Conservation (phyloP, 1,140 invertebrate species). For the Pseudomyrmex concolor region DNA sequence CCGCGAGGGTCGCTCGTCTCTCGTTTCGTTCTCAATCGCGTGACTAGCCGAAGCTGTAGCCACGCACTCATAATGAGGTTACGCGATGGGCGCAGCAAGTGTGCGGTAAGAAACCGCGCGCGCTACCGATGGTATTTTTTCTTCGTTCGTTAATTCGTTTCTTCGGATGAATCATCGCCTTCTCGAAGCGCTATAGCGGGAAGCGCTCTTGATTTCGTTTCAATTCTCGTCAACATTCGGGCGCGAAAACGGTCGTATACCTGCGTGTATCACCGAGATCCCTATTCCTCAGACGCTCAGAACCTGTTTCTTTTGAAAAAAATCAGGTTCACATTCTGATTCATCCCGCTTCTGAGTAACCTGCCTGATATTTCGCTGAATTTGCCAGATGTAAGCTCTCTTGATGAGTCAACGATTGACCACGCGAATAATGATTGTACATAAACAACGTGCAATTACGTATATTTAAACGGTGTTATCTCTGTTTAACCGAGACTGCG, state of each 20-base stretch:
- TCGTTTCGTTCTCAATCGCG: constrained; percentile 50
- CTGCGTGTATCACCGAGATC: too few relatives aligned
- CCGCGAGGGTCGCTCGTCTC: constrained; percentile 39
- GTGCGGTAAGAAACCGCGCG: constrained; percentile 60
- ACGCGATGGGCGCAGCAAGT: constrained; percentile 68
- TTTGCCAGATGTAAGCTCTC: constrained; percentile 70
- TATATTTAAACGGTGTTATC: background rate
- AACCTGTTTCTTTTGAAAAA: constrained; percentile 76
- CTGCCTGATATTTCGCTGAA: constrained; percentile 78
- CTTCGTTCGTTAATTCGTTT: constrained; percentile 66
- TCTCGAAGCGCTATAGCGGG: constrained; percentile 31
- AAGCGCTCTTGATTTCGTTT: constrained; percentile 34
- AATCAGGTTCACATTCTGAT: constrained; percentile 73
- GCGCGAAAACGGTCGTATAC: constrained; percentile 14
- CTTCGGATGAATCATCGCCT: constrained; percentile 77
- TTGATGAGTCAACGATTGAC: constrained; percentile 78
- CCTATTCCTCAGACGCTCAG: constrained; percentile 30
- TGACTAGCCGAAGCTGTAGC: constrained; percentile 12
- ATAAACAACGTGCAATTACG: constrained; percentile 1
- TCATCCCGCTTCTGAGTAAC: constrained; percentile 82
- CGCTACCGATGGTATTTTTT: constrained; percentile 9
- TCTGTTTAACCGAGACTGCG: background rate
- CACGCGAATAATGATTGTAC: background rate
- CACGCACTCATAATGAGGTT: constrained; percentile 72
- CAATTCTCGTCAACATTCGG: constrained; percentile 19